phyloP scores from a whole-genome alignment of 2,888 invertebrate species.

The Pseudolycoriella hygida region DNA sequence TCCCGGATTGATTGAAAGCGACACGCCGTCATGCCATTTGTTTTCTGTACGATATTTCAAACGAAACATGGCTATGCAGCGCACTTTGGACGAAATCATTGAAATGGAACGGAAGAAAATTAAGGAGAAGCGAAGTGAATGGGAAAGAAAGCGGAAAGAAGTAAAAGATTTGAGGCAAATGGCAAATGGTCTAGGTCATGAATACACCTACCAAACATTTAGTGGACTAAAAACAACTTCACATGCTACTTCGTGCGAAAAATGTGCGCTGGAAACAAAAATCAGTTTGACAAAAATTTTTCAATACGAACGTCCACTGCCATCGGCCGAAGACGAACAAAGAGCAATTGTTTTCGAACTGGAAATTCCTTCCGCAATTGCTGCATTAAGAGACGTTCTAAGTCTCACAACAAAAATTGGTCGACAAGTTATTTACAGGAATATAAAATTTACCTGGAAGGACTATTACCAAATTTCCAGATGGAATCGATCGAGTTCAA shows the following conservation, averaged over 20 bases:
- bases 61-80: not conserved
- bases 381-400: not conserved
- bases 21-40: not conserved
- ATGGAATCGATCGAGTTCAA: not conserved
- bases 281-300: not conserved
- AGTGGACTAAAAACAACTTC: too few relatives aligned
- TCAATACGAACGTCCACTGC: not conserved
- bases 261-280: not conserved
- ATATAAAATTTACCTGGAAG: not conserved
- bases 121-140: not conserved
- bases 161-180: not conserved
- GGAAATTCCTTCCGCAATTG: not conserved
- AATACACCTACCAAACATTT: too few relatives aligned
- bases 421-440: not conserved
- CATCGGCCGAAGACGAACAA: not conserved
- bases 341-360: slow-evolving; percentile 1
- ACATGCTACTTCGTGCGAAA: too few relatives aligned
- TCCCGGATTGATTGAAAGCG: not conserved
- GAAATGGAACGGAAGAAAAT: not conserved
- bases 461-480: not conserved
- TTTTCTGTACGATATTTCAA: not conserved
- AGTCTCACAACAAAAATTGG: too few relatives aligned
- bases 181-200: not conserved
- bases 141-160: not conserved
- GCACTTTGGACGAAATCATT: not conserved